These are phyloP conservation scores for Halictus quadricinctus DNA, from an alignment of 2,888 invertebrate genomes.

Conservation along the genomic window DNA sequence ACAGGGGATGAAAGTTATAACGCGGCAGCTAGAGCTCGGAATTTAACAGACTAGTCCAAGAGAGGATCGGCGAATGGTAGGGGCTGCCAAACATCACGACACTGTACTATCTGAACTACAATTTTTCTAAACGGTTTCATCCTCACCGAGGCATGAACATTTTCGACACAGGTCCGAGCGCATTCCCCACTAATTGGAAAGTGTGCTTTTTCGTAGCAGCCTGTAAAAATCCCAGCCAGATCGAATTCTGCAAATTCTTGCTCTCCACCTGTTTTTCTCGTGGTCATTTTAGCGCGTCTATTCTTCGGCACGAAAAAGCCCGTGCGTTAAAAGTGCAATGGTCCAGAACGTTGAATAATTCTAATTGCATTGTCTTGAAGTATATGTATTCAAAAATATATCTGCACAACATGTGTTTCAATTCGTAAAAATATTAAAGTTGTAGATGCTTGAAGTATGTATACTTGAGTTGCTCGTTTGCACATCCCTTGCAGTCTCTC, in stretches of 20 bases:
- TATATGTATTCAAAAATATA: too few species aligned
- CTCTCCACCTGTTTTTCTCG: too few species aligned
- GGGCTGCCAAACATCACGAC: background rate
- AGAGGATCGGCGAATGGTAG: background rate
- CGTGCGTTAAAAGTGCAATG: fast-evolving
- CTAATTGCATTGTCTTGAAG: background rate
- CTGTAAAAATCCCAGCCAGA: background rate
- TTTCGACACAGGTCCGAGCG: background rate
- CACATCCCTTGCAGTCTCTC: too few species aligned
- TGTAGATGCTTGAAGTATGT: too few species aligned
- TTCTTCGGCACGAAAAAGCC: background rate
- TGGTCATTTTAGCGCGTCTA: background rate
- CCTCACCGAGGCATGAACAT: background rate
- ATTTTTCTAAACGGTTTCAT: constrained; percentile 17
- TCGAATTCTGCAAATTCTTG: background rate
- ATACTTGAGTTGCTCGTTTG: too few species aligned
- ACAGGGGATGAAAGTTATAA: constrained; percentile 13
- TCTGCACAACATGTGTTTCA: too few species aligned
- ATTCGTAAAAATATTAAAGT: too few species aligned
- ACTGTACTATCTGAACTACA: constrained; percentile 9
- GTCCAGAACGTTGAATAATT: background rate
- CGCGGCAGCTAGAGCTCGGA: background rate
- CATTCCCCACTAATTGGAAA: constrained; percentile 12
- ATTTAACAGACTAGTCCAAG: background rate
- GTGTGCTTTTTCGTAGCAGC: background rate